Evolutionary conservation across 1,140 invertebrate species (phyloP), one percentile per base, ranked within the genome.

Genomic region (Nasonia longicornis): DNA sequence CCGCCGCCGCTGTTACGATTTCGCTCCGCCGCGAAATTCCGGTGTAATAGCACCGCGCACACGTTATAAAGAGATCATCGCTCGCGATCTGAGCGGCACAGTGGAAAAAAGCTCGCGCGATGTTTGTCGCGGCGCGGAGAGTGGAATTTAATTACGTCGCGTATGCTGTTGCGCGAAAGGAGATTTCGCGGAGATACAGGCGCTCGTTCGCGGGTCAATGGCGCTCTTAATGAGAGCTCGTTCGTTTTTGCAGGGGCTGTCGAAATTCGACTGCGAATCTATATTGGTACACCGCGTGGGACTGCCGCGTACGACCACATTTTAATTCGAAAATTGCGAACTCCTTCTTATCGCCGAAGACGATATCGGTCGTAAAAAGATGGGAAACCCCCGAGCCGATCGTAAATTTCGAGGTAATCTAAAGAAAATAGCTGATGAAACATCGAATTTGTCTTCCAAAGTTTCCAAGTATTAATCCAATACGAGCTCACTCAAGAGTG

Each of bases 101-200:
- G 74, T 29, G 10, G 1, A 48, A 74, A 26, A 42, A 16, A 77
- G 64, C 75, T 48, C 29, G 75, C 64, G 14, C 4, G 38, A n/a
- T 58, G 45, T 45, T 52, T 14, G 29, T 14, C 52, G 58, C 58
- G n/a, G 58, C 22, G 0, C 26, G 26, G 26, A 26, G 64, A 66
- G 22, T 42, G 74, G 52, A 76, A 66, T 76, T 64, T 66, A 64
- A 76, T 76, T 76, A 76, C 31, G 4, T 3, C n/a, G 20, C 20
- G 12, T 20, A 16, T 52, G 48, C 48, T 14, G n/a, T 58, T 58
- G 16, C 52, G 20, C 52, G 52, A 58, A 52, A 16, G 3, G 48
- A 16, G 12, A 52, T 52, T 52, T 58, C n/a, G 38, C 38, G 8
- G 0, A 42, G 2, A 35, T 35, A 35, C 3, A 35, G 7, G 38